Percentiles rank a stretch among this genome's conserved stretches.
Evolutionary conservation across 2,797 vertebrate genomes (phyloP).

Genomic region (Thaleichthys pacificus): DNA sequence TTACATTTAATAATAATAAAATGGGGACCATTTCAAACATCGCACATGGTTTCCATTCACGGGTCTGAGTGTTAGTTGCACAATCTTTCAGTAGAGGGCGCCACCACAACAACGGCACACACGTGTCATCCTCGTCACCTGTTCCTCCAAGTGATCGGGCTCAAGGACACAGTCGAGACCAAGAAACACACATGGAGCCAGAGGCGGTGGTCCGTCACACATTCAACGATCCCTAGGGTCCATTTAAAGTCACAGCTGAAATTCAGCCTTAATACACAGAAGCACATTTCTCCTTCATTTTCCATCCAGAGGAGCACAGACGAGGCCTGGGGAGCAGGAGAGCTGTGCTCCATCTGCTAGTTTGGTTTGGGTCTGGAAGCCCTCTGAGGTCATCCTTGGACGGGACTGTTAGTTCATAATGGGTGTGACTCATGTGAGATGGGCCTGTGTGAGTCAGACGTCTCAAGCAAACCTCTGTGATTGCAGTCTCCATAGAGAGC

Average conservation of each 20-base stretch:
- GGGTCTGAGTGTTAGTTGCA: constrained; percentile 31
- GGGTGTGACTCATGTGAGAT: constrained; percentile 56
- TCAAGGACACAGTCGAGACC: constrained; percentile 11
- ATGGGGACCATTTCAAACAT: not conserved
- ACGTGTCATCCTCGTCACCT: constrained; percentile 1
- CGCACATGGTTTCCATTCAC: not conserved
- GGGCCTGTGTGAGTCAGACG: constrained; percentile 51
- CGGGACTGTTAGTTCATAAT: constrained; percentile 36
- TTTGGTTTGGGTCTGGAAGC: constrained; percentile 34
- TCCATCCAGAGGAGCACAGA: not conserved
- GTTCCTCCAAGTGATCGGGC: constrained; percentile 18
- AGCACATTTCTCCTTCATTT: not conserved
- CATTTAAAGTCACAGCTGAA: too few relatives aligned
- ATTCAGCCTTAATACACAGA: too few relatives aligned
- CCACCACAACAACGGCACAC: constrained; percentile 36
- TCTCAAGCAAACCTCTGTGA: constrained; percentile 27
- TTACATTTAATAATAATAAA: too few relatives aligned
- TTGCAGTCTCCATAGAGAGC: constrained; percentile 10
- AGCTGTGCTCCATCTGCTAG: constrained; percentile 22
- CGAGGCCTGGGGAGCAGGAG: not conserved
- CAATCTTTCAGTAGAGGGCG: constrained; percentile 60
- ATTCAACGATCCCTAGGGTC: not conserved
- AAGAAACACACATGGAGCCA: constrained; percentile 5
- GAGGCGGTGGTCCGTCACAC: too few relatives aligned
- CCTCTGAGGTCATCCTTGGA: constrained; percentile 54